Conservation (phyloP, 2,797 vertebrate genomes). For the Anas georgica region DNA sequence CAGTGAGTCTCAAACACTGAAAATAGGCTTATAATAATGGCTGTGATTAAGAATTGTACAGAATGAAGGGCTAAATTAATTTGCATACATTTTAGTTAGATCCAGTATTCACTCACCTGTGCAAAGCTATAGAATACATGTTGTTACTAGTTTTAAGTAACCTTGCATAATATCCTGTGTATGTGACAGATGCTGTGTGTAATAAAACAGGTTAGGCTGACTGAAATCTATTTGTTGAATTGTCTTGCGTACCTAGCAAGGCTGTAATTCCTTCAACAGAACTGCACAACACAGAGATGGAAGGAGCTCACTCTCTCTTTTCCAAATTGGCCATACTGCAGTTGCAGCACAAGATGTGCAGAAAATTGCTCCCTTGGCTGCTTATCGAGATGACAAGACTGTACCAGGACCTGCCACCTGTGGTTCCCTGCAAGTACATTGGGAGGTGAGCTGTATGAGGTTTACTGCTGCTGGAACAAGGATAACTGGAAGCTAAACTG, state of each 20-base stretch:
- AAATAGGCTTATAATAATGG: not conserved
- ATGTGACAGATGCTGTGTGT: not conserved
- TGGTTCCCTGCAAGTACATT: not conserved
- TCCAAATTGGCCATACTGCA: not conserved
- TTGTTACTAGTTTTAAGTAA: not conserved
- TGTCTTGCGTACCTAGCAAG: not conserved
- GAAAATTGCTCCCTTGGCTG: not conserved
- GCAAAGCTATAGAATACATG: not conserved
- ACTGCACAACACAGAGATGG: not conserved
- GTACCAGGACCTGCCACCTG: not conserved
- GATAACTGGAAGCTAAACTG: not conserved
- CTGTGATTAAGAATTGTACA: not conserved
- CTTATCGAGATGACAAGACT: not conserved
- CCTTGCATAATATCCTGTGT: not conserved
- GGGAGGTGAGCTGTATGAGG: not conserved
- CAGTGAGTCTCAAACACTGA: not conserved
- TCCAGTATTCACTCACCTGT: not conserved
- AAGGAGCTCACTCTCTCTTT: rapidly evolving
- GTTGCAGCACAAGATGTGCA: not conserved
- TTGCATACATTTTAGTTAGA: not conserved
- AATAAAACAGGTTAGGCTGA: not conserved
- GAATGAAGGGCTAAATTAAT: not conserved
- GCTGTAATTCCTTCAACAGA: not conserved
- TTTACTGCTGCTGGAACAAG: not conserved
- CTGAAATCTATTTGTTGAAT: constrained; percentile 12